Conservation (phyloP, 2,888 invertebrate genomes). For the Machimus atricapillus region DNA sequence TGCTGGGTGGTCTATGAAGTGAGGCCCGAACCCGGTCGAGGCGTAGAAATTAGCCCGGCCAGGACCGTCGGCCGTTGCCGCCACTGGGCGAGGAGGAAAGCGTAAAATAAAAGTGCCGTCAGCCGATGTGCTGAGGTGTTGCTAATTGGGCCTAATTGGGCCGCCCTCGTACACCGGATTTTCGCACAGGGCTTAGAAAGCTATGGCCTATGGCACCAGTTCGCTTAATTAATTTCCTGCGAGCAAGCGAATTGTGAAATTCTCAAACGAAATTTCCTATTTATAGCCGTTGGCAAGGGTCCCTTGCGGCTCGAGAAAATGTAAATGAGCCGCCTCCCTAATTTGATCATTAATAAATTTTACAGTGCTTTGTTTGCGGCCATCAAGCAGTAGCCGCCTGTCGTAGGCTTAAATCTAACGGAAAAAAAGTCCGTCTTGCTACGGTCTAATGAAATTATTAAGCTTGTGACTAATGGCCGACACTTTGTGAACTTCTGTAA, state of each 20-base stretch:
- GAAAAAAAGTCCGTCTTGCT: conserved; percentile 29
- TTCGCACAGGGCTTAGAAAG: neutral
- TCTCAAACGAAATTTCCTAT: neutral
- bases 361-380: conserved; percentile 18
- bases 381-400: neutral
- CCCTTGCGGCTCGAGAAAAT: conserved; percentile 3
- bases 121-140: conserved; percentile 33
- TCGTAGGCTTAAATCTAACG: conserved; percentile 39
- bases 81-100: neutral
- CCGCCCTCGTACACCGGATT: neutral
- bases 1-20: conserved; percentile 16
- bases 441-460: conserved; percentile 40
- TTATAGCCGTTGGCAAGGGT: neutral
- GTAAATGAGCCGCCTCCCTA: conserved; percentile 18
- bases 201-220: neutral
- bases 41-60: neutral
- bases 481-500: conserved; percentile 46
- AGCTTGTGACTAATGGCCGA: conserved; percentile 49
- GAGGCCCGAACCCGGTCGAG: neutral
- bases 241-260: conserved; percentile 9
- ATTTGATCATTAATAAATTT: conserved; percentile 32
- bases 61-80: neutral
- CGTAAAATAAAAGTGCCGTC: neutral
- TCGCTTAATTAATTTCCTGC: conserved; percentile 25
- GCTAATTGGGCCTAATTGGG: conserved; percentile 31